Percentiles rank a stretch among this genome's conserved stretches.
These are phyloP conservation scores for Diorhabda carinulata DNA, from an alignment of 1,140 invertebrate species.

Conservation along the genomic window DNA sequence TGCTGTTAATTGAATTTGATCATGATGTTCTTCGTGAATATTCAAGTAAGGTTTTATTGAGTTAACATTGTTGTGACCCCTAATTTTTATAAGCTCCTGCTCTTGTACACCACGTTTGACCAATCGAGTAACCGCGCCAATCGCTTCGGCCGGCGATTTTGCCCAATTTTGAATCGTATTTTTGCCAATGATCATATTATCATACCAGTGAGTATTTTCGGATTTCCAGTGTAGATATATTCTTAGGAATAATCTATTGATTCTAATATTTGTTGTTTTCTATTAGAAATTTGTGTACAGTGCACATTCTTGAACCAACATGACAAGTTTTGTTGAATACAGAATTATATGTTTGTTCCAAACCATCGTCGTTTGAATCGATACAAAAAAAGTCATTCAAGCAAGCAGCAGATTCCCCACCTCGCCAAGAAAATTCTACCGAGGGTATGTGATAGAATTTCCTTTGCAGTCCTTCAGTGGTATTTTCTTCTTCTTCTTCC, in stretches of 20 bases:
- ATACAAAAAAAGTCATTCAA: background rate
- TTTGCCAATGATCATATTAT: background rate
- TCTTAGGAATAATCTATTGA: background rate
- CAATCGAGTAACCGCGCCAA: background rate
- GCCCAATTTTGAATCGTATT: slow-evolving; percentile 5
- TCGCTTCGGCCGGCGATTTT: background rate
- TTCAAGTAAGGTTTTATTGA: background rate
- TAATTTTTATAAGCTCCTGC: slow-evolving; percentile 8
- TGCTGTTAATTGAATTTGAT: background rate
- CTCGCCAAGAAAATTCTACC: background rate
- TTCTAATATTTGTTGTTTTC: background rate
- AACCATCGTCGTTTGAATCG: background rate
- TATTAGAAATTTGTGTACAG: background rate
- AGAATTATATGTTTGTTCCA: background rate
- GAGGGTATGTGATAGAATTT: background rate
- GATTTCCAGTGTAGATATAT: background rate
- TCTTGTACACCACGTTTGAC: background rate
- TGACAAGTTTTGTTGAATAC: background rate
- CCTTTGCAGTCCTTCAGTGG: background rate
- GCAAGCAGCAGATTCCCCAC: background rate
- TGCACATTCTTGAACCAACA: background rate
- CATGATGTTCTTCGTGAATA: background rate
- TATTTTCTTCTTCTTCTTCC: background rate
- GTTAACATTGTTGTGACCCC: background rate
- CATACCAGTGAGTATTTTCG: background rate